Percentiles rank a stretch among this genome's conserved stretches.
Conservation (phyloP, 2,797 vertebrate genomes). For the Synanceia verrucosa region DNA sequence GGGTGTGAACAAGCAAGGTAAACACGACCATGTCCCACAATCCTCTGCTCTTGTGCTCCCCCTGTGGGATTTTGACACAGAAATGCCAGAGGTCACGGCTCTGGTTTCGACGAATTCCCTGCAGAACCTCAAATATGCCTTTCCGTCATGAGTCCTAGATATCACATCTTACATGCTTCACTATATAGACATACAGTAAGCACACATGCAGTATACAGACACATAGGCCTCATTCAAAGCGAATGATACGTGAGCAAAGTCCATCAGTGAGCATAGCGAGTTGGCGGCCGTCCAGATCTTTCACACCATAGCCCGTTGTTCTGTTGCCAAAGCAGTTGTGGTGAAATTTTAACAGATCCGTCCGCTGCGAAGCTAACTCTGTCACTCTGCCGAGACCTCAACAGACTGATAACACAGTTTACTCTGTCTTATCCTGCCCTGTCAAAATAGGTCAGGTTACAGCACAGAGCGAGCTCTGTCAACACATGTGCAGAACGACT, state of each 20-base stretch:
- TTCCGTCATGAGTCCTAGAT: constrained; percentile 35
- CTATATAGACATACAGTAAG: not conserved
- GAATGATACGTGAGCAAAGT: constrained; percentile 51
- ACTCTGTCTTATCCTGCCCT: constrained; percentile 71
- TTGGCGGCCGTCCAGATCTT: constrained; percentile 61
- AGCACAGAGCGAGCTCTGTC: constrained; percentile 70
- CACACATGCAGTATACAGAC: constrained; percentile 3
- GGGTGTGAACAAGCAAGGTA: constrained; percentile 72
- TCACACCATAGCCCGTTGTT: constrained; percentile 51
- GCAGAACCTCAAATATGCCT: constrained; percentile 51
- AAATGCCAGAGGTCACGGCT: constrained; percentile 66
- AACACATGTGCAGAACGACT: constrained; percentile 59
- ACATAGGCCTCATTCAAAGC: constrained; percentile 14
- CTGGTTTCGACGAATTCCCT: constrained; percentile 58
- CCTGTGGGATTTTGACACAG: constrained; percentile 72
- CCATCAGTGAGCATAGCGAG: constrained; percentile 26
- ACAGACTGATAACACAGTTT: constrained; percentile 80
- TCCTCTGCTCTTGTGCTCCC: constrained; percentile 57
- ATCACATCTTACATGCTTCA: constrained; percentile 9
- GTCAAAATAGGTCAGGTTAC: constrained; percentile 81
- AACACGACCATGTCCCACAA: constrained; percentile 73
- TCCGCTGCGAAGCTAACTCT: constrained; percentile 72
- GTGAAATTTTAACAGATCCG: constrained; percentile 83
- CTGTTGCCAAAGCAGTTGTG: constrained; percentile 61
- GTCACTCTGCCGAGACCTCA: constrained; percentile 61